Percentiles rank a stretch among this genome's conserved stretches.
These are phyloP conservation scores for Pissodes strobi DNA, from an alignment of 1,140 invertebrate genomes.

Conservation along the genomic window DNA sequence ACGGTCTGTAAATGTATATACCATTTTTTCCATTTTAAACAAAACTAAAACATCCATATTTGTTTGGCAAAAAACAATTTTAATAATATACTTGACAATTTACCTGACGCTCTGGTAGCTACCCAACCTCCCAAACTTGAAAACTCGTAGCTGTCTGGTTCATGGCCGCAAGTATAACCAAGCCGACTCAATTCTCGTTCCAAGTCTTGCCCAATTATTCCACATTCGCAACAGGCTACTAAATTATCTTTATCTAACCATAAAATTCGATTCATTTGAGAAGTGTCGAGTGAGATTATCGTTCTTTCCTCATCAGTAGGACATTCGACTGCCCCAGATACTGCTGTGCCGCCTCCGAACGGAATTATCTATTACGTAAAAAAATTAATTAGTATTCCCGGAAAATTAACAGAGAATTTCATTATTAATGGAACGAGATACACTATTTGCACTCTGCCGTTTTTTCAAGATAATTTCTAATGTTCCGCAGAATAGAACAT, in stretches of 20 bases:
- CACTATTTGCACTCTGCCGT: too few species aligned
- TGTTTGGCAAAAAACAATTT: too few species aligned
- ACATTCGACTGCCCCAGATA: slow-evolving; percentile 88
- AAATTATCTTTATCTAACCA: slow-evolving; percentile 93
- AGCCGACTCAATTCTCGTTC: slow-evolving; percentile 73
- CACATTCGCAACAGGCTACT: slow-evolving; percentile 81
- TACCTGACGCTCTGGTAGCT: slow-evolving; percentile 95
- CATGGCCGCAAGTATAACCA: slow-evolving; percentile 86
- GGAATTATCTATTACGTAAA: too few species aligned
- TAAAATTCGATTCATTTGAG: slow-evolving; percentile 94
- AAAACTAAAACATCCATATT: too few species aligned
- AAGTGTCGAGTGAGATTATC: slow-evolving; percentile 91
- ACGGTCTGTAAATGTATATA: too few species aligned
- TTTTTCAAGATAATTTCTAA: too few species aligned
- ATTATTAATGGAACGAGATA: too few species aligned
- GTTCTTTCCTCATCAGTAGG: slow-evolving; percentile 78
- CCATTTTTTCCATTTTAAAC: too few species aligned
- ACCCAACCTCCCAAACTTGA: slow-evolving; percentile 99
- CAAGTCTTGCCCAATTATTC: slow-evolving; percentile 94
- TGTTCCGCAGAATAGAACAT: too few species aligned
- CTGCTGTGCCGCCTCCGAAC: slow-evolving; percentile 95
- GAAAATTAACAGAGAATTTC: too few species aligned
- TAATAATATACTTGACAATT: too few species aligned
- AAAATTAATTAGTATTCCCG: too few species aligned
- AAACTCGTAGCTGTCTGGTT: slow-evolving; percentile 98